Conservation (phyloP, 2,888 invertebrate genomes). For the Ophion ellenae region DNA sequence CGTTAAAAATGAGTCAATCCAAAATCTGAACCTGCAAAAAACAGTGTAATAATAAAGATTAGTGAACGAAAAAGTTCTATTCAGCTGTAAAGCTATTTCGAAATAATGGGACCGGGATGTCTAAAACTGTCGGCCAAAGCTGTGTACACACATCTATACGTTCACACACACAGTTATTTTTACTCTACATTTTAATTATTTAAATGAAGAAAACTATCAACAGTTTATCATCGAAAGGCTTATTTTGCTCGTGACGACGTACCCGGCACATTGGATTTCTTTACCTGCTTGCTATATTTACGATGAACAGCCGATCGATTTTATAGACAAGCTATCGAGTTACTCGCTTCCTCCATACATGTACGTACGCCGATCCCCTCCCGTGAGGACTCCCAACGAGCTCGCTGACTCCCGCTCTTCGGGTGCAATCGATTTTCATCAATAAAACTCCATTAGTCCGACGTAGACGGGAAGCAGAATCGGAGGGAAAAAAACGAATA, state of each 20-base stretch:
- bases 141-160: no score
- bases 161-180: no score
- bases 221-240: constrained; percentile 4
- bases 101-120: no score
- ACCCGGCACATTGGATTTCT: constrained; percentile 20
- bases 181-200: no score
- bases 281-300: constrained; percentile 33
- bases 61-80: no score
- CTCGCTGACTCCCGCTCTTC: constrained; percentile 10
- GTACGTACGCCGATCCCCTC: background rate
- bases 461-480: constrained; percentile 34
- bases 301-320: constrained; percentile 49
- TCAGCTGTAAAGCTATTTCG: no score
- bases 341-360: constrained; percentile 1
- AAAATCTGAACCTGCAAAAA: no score
- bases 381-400: constrained; percentile 2
- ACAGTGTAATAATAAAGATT: no score
- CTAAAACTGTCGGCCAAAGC: no score
- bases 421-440: constrained; percentile 52
- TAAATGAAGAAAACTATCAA: background rate
- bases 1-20: no score
- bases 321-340: constrained; percentile 32
- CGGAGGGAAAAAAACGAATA: background rate
- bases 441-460: constrained; percentile 59
- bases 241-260: constrained; percentile 7